Conservation (phyloP, 2,888 invertebrate species). For the Iselma pallidipennis region DNA sequence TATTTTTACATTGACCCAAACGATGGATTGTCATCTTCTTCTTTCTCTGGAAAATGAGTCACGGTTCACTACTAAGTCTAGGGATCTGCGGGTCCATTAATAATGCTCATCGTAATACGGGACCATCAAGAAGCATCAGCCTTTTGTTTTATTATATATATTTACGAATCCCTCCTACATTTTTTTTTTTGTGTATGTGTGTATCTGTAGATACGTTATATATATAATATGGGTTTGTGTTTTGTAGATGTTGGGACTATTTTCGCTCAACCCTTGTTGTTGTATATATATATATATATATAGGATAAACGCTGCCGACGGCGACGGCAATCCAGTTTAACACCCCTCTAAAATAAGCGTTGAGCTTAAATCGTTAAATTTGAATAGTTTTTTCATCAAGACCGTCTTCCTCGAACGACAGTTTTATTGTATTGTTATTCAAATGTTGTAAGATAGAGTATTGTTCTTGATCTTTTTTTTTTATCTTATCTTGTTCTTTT, state of each 20-base stretch:
- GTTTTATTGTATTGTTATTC: conserved; percentile 33
- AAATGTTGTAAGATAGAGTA: conserved; percentile 28
- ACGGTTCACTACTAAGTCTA: conserved; percentile 42
- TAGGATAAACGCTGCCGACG: conserved; percentile 35
- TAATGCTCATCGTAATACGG: conserved; percentile 44
- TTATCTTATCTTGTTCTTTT: background rate
- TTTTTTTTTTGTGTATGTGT: background rate
- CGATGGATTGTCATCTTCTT: conserved; percentile 35
- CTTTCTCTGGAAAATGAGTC: conserved; percentile 41
- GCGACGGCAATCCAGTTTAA: conserved; percentile 39
- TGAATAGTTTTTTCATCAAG: conserved; percentile 39
- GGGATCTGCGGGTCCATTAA: conserved; percentile 47
- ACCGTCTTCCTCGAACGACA: conserved; percentile 24
- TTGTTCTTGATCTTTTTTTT: background rate
- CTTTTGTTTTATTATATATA: conserved; percentile 32
- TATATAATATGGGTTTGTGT: background rate
- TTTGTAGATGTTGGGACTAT: background rate
- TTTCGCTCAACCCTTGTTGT: background rate
- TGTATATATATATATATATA: conserved; percentile 1
- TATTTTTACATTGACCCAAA: conserved; percentile 38
- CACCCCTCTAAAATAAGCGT: conserved; percentile 39
- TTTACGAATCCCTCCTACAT: conserved; percentile 1
- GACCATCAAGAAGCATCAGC: conserved; percentile 40
- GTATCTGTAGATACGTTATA: too few species aligned
- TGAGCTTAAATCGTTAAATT: conserved; percentile 42